Evolutionary conservation across 2,888 invertebrate genomes (phyloP).

Genomic region (Euplexia lucipara): DNA sequence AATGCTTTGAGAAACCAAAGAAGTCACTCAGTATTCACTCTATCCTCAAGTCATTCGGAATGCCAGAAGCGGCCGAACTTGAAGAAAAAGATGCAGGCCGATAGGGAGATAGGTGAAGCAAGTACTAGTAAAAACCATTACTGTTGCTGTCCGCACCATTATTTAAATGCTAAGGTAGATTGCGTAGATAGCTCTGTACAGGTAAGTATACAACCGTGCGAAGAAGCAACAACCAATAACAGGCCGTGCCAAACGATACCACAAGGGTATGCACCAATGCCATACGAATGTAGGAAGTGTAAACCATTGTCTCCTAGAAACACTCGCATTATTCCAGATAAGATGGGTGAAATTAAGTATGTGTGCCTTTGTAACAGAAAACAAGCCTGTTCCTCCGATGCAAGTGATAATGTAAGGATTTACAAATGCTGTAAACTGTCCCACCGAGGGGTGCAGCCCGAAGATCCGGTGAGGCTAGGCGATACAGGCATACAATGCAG

Average conservation of each 20-base stretch:
- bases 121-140: slow-evolving; percentile 75
- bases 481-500: slow-evolving; percentile 61
- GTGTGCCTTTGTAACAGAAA: slow-evolving; percentile 80
- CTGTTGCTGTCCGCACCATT: slow-evolving; percentile 78
- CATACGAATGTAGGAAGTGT: slow-evolving; percentile 51
- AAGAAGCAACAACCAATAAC: slow-evolving; percentile 45
- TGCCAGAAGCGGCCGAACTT: slow-evolving; percentile 72
- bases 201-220: slow-evolving; percentile 73
- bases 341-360: slow-evolving; percentile 76
- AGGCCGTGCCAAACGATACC: slow-evolving; percentile 31
- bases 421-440: slow-evolving; percentile 80
- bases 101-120: slow-evolving; percentile 70
- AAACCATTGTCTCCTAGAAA: slow-evolving; percentile 30
- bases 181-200: slow-evolving; percentile 82
- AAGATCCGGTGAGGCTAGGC: slow-evolving; percentile 54
- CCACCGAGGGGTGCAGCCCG: slow-evolving; percentile 70
- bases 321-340: slow-evolving; percentile 63
- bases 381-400: slow-evolving; percentile 60
- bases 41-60: slow-evolving; percentile 83
- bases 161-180: slow-evolving; percentile 67
- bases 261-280: slow-evolving; percentile 18
- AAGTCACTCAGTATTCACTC: slow-evolving; percentile 87
- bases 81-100: slow-evolving; percentile 74
- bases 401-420: slow-evolving; percentile 77
- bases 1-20: slow-evolving; percentile 74